Evolutionary conservation across 1,140 invertebrate genomes (phyloP), one percentile per base, ranked within the genome.

Genomic region (Leptopilina clavipes): DNA sequence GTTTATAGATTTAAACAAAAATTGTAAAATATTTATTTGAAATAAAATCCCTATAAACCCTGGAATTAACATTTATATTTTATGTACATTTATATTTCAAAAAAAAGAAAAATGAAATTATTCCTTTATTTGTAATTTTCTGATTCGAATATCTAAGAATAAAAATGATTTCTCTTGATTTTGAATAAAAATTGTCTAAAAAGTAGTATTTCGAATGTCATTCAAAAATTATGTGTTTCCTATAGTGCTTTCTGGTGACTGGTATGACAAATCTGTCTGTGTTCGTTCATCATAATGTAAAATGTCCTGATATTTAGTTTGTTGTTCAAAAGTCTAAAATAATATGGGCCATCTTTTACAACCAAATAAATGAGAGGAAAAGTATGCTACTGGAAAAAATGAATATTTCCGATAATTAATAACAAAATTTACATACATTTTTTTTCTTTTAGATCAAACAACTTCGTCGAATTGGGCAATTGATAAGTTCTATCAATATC

Each of bases 401-500:
- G 12, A 14, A 65, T 14, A 40, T 40, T 40, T 31, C 8, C 5
- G 14, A 37, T 14, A n/a, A 65, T 31, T n/a, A 65, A 12, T 65
- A 65, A 65, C 25, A 3, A 31, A 65, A 0, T 31, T n/a, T 14
- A 22, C 6, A 14, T 14, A 22, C 6, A 14, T 65, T 65, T 59
- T 65, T 14, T 8, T 12, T 31, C 25, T 65, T 65, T 65, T 22
- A 65, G 59, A 22, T 31, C 25, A 8, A 31, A 65, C 11, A n/a
- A n/a, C 12, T 6, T n/a, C 59, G 5, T 31, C 59, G 11, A 31
- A 31, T 65, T 25, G 22, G 2, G 77, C 84, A 9, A 85, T 87
- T 79, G 83, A 86, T 44, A 82, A 86, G 74, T 87, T 85, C 72
- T 88, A 87, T 73, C 85, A 84, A 14, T 87, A 87, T 43, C 87